Conservation (phyloP, 1,140 invertebrate genomes). For the Coenobita brevimanus region DNA sequence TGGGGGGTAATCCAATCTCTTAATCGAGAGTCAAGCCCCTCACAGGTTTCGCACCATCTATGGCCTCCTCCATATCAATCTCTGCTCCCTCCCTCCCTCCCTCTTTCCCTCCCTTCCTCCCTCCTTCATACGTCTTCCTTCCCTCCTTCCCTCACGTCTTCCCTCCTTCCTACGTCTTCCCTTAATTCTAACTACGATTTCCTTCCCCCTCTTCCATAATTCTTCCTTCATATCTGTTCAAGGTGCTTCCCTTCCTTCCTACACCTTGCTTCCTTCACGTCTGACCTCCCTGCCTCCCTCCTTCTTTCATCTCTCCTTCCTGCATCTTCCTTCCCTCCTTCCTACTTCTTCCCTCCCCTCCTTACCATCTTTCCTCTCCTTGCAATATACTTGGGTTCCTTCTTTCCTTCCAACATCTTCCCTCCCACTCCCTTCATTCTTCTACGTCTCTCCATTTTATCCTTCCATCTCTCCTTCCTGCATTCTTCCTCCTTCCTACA, state of each 20-base stretch:
- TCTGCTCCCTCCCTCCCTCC: conserved; percentile 11
- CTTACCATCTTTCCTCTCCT: too few relatives aligned
- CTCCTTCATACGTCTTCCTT: not conserved
- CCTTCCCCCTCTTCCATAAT: too few relatives aligned
- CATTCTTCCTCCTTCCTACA: not conserved
- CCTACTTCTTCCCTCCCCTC: not conserved
- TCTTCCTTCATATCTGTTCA: conserved; percentile 46
- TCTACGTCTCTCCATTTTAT: too few relatives aligned
- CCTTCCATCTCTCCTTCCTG: not conserved
- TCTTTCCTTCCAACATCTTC: not conserved
- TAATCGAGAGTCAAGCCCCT: conserved; percentile 55
- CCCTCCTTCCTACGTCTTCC: too few relatives aligned
- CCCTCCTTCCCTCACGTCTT: not conserved
- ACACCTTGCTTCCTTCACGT: not conserved
- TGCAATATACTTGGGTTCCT: too few relatives aligned
- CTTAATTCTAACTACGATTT: too few relatives aligned
- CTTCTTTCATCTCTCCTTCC: not conserved
- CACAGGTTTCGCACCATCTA: conserved; percentile 34
- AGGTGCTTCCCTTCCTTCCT: conserved; percentile 1
- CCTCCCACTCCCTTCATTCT: not conserved
- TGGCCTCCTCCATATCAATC: conserved; percentile 50
- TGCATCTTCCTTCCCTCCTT: not conserved
- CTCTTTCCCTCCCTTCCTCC: not conserved
- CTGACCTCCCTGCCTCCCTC: conserved; percentile 2
- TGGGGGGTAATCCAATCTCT: conserved; percentile 53